phyloP scores from a whole-genome alignment of 2,797 vertebrate species.

The Acomys russatus region DNA sequence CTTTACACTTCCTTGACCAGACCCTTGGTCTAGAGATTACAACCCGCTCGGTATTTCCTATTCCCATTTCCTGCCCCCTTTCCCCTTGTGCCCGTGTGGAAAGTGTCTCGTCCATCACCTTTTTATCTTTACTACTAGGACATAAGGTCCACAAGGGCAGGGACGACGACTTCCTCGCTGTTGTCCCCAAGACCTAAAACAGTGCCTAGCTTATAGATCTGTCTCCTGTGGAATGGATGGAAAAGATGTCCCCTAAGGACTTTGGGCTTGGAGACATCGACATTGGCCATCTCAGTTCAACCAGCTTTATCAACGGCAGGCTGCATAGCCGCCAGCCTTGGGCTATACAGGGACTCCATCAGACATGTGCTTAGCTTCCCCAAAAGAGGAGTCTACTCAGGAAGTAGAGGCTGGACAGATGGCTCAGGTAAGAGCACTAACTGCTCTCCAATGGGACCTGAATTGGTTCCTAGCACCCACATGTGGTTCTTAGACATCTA shows the following conservation, averaged over 20 bases:
- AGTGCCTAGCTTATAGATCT: neutral
- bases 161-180: slow-evolving; percentile 6
- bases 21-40: slow-evolving; percentile 33
- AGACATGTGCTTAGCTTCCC: neutral
- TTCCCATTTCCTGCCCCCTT: slow-evolving; percentile 30
- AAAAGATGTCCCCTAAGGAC: neutral
- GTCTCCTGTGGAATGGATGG: slow-evolving; percentile 29
- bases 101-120: slow-evolving; percentile 16
- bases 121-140: neutral
- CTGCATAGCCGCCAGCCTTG: neutral
- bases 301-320: neutral
- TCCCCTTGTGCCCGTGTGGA: neutral
- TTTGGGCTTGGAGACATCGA: slow-evolving; percentile 46
- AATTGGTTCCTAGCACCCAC: neutral
- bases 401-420: neutral
- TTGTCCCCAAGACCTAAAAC: slow-evolving; percentile 48
- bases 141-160: slow-evolving; percentile 36
- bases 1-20: neutral
- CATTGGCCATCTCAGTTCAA: slow-evolving; percentile 20
- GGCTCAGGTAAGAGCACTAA: neutral
- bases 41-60: neutral
- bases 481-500: neutral
- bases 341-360: neutral
- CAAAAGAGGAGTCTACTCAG: neutral
- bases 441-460: neutral